These are phyloP conservation scores for Poliocrania exsul DNA, from an alignment of 2,797 vertebrate genomes.

Conservation along the genomic window DNA sequence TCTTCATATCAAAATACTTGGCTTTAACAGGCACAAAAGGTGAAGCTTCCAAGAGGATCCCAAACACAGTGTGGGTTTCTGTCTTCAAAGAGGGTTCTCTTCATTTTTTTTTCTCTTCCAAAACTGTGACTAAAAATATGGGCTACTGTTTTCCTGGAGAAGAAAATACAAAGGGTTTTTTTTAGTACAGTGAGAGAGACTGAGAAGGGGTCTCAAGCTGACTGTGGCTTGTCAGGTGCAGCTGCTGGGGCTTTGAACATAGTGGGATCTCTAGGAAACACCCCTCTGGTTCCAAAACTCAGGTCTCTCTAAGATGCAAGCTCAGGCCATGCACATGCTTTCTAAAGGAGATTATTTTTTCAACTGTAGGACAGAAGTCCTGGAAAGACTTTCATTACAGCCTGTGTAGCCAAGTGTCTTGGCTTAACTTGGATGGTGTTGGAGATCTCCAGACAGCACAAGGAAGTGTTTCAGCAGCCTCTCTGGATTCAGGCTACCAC, in stretches of 20 bases:
- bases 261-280: not conserved
- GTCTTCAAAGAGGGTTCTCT: not conserved
- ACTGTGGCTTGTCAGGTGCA: slow-evolving; percentile 36
- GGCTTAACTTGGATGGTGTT: not conserved
- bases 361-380: not conserved
- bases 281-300: slow-evolving; percentile 12
- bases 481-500: not conserved
- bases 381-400: slow-evolving; percentile 3
- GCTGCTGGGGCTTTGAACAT: not conserved
- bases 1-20: not conserved
- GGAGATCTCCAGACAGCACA: not conserved
- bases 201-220: slow-evolving; percentile 2
- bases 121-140: not conserved
- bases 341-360: slow-evolving; percentile 32
- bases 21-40: not conserved
- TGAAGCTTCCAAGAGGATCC: slow-evolving; percentile 33
- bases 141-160: not conserved
- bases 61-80: not conserved
- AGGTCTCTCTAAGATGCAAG: not conserved
- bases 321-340: not conserved
- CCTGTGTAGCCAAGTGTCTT: slow-evolving; percentile 12
- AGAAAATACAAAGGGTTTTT: not conserved
- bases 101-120: not conserved
- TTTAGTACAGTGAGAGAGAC: not conserved
- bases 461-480: not conserved